phyloP scores from a whole-genome alignment of 2,797 vertebrate species.

The Lepus oiostolus region DNA sequence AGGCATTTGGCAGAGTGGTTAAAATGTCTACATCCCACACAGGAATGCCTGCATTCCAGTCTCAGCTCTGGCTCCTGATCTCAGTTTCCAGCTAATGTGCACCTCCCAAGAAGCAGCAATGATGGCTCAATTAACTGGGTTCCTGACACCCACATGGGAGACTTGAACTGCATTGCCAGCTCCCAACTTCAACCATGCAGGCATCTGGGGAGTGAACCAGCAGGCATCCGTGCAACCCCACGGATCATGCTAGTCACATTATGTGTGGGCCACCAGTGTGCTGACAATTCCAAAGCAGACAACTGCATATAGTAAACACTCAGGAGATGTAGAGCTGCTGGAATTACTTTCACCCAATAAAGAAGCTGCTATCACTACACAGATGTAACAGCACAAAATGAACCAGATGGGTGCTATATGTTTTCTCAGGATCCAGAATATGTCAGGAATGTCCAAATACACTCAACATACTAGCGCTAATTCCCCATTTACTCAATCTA shows the following conservation, averaged over 20 bases:
- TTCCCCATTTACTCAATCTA: slow-evolving; percentile 37
- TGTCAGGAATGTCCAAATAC: slow-evolving; percentile 37
- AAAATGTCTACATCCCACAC: no score
- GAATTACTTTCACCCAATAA: slow-evolving; percentile 8
- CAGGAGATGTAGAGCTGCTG: neutral
- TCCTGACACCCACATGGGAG: no score
- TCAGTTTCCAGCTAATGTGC: no score
- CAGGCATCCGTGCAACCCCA: neutral
- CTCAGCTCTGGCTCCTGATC: no score
- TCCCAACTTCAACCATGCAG: no score
- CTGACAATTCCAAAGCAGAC: slow-evolving; percentile 36
- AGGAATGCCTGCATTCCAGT: no score
- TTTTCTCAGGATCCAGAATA: neutral
- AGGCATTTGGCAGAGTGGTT: no score
- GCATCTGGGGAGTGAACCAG: no score
- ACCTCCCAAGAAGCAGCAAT: no score
- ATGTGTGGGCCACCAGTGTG: neutral
- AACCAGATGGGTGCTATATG: neutral
- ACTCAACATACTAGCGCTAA: slow-evolving; percentile 30
- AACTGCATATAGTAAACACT: neutral
- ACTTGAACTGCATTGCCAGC: no score
- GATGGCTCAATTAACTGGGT: no score
- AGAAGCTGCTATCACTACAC: neutral
- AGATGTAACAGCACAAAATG: slow-evolving; percentile 22
- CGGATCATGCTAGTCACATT: neutral